Evolutionary conservation across 2,797 vertebrate species (phyloP).

Genomic region (Iguana delicatissima): DNA sequence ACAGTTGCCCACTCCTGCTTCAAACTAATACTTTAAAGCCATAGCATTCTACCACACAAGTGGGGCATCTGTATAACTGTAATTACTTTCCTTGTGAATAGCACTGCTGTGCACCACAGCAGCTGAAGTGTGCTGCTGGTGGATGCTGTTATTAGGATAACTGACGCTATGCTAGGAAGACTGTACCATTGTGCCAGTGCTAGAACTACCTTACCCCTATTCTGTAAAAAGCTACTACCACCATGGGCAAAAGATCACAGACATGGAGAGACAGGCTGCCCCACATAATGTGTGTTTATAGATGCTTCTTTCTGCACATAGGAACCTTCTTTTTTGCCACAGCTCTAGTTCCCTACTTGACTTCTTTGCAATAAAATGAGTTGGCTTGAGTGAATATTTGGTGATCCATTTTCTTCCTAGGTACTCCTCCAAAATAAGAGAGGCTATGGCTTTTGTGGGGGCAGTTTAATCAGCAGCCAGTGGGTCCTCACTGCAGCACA

Average conservation of each 20-base stretch:
- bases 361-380: not conserved
- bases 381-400: not conserved
- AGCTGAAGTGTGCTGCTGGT: too few relatives aligned
- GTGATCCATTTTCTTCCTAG: slow-evolving; percentile 5
- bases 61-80: not conserved
- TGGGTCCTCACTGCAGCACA: slow-evolving; percentile 77
- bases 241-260: not conserved
- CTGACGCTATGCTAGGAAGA: not conserved
- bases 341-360: not conserved
- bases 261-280: not conserved
- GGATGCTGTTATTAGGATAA: too few relatives aligned
- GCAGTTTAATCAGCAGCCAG: slow-evolving; percentile 66
- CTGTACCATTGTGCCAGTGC: not conserved
- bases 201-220: not conserved
- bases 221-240: not conserved
- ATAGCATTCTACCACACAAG: not conserved
- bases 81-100: not conserved
- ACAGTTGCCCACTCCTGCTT: too few relatives aligned
- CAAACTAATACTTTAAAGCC: too few relatives aligned
- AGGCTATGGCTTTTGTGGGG: slow-evolving; percentile 66
- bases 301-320: not conserved
- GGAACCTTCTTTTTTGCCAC: not conserved
- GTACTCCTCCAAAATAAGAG: slow-evolving; percentile 64
- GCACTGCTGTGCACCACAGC: not conserved
- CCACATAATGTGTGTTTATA: not conserved